These are phyloP conservation scores for Rhinolophus sinicus DNA, from an alignment of 2,113 vertebrate genomes.

Conservation along the genomic window DNA sequence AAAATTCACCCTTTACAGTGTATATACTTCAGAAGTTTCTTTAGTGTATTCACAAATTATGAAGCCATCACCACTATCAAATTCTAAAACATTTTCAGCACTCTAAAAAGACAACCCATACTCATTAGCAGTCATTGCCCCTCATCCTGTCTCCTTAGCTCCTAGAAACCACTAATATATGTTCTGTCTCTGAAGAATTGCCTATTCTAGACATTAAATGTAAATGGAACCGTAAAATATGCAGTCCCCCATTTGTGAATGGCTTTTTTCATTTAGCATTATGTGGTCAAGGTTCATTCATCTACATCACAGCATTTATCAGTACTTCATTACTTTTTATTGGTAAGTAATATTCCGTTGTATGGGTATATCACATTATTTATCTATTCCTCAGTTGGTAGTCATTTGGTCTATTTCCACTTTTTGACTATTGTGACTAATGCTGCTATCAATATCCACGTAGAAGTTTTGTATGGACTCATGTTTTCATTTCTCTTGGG, in stretches of 20 bases:
- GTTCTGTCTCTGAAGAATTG: not conserved
- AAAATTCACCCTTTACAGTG: not conserved
- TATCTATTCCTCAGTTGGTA: not conserved
- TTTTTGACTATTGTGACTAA: not conserved
- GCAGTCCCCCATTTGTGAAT: not conserved
- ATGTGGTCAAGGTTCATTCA: not conserved
- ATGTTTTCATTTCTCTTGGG: conserved; percentile 21
- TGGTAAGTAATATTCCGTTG: not conserved
- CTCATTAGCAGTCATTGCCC: not conserved
- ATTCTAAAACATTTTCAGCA: not conserved
- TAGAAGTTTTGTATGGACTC: not conserved
- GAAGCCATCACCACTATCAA: not conserved
- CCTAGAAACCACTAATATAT: not conserved
- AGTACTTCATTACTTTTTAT: not conserved
- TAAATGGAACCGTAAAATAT: not conserved
- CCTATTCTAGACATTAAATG: not conserved
- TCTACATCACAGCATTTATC: not conserved
- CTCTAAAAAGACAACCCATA: not conserved
- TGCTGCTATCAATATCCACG: not conserved
- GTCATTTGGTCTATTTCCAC: not conserved
- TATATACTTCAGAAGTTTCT: not conserved
- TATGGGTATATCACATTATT: not conserved
- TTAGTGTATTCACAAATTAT: not conserved
- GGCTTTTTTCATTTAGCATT: not conserved
- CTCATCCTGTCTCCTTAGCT: not conserved